Evolutionary conservation across 1,140 invertebrate species (phyloP).

Genomic region (Antheraea mylitta): DNA sequence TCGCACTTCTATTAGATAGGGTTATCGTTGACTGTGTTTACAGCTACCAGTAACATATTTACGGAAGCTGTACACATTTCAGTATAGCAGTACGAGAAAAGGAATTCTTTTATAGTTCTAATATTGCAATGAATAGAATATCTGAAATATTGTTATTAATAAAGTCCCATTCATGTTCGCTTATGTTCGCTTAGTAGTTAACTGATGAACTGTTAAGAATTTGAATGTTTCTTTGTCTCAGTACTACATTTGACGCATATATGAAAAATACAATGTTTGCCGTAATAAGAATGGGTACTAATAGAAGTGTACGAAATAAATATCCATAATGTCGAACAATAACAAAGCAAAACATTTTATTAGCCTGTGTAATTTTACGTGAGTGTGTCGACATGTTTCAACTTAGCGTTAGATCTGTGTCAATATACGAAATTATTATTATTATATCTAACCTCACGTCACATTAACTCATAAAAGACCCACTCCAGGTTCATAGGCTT

Average conservation of each 20-base stretch:
- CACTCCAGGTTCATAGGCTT: no score
- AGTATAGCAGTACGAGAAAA: no score
- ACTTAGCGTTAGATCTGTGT: background rate
- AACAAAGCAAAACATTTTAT: background rate
- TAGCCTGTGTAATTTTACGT: background rate
- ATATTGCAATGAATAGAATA: no score
- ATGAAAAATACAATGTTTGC: background rate
- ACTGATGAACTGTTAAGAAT: background rate
- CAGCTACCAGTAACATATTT: conserved; percentile 4
- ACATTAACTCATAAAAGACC: no score
- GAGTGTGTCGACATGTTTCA: background rate
- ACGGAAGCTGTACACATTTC: no score
- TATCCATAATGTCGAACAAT: background rate
- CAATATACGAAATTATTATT: no score
- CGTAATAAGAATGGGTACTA: background rate
- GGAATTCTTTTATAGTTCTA: no score
- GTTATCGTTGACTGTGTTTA: conserved; percentile 45
- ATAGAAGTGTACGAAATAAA: background rate
- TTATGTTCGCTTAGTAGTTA: background rate
- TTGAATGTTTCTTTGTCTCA: background rate
- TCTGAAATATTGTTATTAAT: no score
- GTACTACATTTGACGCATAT: background rate
- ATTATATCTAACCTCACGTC: no score
- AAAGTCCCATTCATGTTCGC: no score
- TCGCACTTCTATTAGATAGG: conserved; percentile 42